Conservation (phyloP, 2,888 invertebrate species). For the Orthosia incerta region DNA sequence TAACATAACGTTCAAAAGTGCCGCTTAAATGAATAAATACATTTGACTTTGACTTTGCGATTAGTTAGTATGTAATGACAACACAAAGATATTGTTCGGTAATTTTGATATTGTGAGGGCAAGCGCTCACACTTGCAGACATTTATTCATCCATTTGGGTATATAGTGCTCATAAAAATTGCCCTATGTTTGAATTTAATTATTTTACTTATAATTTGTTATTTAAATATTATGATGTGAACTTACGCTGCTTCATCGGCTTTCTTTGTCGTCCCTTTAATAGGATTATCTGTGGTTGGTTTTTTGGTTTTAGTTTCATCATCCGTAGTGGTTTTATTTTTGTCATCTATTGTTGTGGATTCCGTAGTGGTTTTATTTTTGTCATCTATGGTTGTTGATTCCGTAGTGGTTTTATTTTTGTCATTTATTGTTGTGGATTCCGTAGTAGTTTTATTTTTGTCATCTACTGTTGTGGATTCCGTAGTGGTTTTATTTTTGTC, state of each 20-base stretch:
- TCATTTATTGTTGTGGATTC: neutral
- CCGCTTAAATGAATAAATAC: too few relatives aligned
- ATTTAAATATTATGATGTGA: neutral
- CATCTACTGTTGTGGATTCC: neutral
- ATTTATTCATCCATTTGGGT: neutral
- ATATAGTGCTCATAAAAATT: neutral
- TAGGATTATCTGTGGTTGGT: too few relatives aligned
- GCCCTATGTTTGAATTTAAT: neutral
- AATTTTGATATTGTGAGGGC: neutral
- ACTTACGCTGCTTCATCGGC: neutral
- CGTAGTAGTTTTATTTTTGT: neutral
- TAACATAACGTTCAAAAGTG: too few relatives aligned
- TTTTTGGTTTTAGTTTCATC: too few relatives aligned
- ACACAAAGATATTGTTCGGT: neutral
- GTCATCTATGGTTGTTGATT: neutral
- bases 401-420: accelerated
- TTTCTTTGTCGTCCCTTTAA: too few relatives aligned
- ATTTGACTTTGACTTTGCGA: too few relatives aligned
- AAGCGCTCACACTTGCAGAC: neutral
- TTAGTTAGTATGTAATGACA: neutral
- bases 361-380: neutral
- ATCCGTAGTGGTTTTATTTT: neutral
- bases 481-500: neutral
- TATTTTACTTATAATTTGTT: neutral
- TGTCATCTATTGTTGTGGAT: neutral